A percentile compares a stretch with the other conserved stretches of the same genome.
These are phyloP conservation scores for Cyclura pinguis DNA, from an alignment of 2,797 vertebrate species.

Conservation along the genomic window DNA sequence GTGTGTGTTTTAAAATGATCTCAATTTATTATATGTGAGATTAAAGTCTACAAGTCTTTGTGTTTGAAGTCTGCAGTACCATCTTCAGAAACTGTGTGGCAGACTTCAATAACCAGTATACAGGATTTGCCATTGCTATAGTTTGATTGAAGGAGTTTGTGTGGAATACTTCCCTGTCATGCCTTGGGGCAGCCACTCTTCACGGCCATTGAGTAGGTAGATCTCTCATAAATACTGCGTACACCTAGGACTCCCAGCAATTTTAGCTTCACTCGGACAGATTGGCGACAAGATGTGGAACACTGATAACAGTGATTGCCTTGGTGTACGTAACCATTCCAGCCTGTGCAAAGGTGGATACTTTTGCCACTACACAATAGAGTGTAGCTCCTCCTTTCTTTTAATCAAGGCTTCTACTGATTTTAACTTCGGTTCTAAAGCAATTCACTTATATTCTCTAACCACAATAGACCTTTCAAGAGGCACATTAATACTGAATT, in stretches of 20 bases:
- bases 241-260: not conserved
- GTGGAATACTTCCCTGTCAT: not conserved
- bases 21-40: too few relatives aligned
- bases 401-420: not conserved
- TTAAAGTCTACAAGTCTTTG: too few relatives aligned
- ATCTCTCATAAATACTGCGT: not conserved
- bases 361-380: not conserved
- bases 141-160: too few relatives aligned
- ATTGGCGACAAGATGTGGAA: not conserved
- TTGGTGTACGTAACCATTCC: not conserved
- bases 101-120: too few relatives aligned
- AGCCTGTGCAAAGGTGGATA: not conserved
- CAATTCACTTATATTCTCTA: not conserved
- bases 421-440: slow-evolving; percentile 27
- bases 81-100: too few relatives aligned
- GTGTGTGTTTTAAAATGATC: too few relatives aligned
- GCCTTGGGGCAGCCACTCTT: not conserved
- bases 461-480: slow-evolving; percentile 13
- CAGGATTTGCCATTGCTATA: too few relatives aligned
- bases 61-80: too few relatives aligned
- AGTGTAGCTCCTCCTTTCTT: not conserved
- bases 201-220: not conserved
- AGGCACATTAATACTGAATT: not conserved
- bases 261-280: not conserved
- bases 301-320: not conserved